Conservation (phyloP, 2,888 invertebrate species). For the Cheilosia vernalis region DNA sequence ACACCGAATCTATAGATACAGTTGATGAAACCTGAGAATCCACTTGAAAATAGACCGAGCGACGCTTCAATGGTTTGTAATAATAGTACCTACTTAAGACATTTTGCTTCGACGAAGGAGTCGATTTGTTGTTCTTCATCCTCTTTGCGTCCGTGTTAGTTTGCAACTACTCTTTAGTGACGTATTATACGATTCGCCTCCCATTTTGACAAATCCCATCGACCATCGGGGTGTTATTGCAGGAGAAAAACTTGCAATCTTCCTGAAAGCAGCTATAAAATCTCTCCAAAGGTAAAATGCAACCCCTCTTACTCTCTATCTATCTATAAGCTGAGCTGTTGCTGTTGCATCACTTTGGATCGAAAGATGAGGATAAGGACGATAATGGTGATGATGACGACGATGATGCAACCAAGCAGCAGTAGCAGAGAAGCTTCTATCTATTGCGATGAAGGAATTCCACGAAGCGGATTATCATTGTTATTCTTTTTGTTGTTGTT, state of each 20-base stretch:
- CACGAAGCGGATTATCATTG: constrained; percentile 65
- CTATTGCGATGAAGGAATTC: constrained; percentile 51
- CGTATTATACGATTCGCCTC: constrained; percentile 20
- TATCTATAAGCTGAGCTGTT: constrained; percentile 34
- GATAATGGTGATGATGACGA: constrained; percentile 49
- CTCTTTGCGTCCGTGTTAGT: constrained; percentile 9
- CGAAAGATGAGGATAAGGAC: constrained; percentile 29
- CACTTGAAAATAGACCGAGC: constrained; percentile 36
- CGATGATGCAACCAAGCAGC: constrained; percentile 43
- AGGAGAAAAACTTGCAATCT: constrained; percentile 53
- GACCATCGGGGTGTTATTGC: constrained; percentile 50
- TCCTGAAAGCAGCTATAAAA: constrained; percentile 61
- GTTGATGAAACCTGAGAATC: constrained; percentile 21
- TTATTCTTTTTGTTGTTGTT: constrained; percentile 50
- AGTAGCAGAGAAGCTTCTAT: constrained; percentile 44
- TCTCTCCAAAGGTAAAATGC: too few species aligned
- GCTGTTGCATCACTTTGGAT: constrained; percentile 14
- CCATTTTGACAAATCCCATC: constrained; percentile 69
- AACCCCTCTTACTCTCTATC: background rate
- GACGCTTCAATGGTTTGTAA: constrained; percentile 47
- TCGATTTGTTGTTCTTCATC: background rate
- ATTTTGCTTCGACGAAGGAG: constrained; percentile 38
- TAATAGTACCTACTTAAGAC: constrained; percentile 63
- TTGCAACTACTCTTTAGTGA: constrained; percentile 23
- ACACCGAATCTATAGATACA: background rate